phyloP scores from a whole-genome alignment of 2,888 invertebrate genomes.

The Chironomus tentans region DNA sequence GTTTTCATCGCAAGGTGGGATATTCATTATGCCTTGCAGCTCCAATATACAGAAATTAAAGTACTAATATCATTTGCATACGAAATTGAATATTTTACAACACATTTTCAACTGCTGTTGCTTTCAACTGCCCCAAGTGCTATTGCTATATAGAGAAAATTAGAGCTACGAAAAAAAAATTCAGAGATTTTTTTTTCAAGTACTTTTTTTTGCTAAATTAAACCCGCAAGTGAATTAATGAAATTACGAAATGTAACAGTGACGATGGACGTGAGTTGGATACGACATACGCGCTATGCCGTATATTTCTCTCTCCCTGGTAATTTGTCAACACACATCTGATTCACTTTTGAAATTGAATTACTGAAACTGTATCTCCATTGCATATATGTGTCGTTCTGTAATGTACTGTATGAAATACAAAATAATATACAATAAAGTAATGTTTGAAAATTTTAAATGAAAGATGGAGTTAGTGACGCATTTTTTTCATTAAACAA shows the following conservation, averaged over 20 bases:
- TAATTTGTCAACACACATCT: constrained; percentile 12
- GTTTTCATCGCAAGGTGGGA: background rate
- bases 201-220: constrained; percentile 12
- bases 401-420: no score
- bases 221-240: constrained; percentile 27
- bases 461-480: no score
- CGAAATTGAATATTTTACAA: constrained; percentile 18
- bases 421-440: no score
- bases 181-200: background rate
- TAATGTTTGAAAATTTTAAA: no score
- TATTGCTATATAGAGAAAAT: background rate
- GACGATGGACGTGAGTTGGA: constrained; percentile 4
- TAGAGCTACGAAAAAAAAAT: background rate
- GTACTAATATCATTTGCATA: constrained; percentile 15
- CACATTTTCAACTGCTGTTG: background rate
- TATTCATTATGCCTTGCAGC: background rate
- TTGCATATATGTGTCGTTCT: no score
- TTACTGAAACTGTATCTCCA: background rate
- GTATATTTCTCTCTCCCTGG: background rate
- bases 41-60: constrained; percentile 7
- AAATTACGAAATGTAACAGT: constrained; percentile 9
- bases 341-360: constrained; percentile 10
- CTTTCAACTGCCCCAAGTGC: background rate
- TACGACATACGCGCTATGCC: background rate
- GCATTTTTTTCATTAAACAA: no score